Evolutionary conservation across 2,113 vertebrate genomes (phyloP).

Genomic region (Leptobrachium leishanense): DNA sequence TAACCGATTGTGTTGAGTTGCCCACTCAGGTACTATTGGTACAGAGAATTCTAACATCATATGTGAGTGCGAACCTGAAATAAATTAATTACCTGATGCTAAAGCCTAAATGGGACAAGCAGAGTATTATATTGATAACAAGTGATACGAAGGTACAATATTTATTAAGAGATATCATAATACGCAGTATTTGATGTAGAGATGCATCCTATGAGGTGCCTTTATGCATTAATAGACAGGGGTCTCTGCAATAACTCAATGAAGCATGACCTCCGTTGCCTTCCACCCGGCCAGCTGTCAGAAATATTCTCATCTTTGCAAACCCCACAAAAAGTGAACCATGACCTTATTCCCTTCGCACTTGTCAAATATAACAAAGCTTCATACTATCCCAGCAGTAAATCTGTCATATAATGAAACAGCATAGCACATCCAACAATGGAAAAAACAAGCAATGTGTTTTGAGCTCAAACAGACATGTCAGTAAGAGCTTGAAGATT

Average conservation of each 20-base stretch:
- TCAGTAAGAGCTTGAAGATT: neutral
- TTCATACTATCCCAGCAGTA: neutral
- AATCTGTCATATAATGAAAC: neutral
- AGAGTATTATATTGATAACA: no score
- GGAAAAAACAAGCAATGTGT: constrained; percentile 3
- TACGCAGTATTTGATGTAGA: neutral
- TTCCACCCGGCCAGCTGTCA: neutral
- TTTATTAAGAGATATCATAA: neutral
- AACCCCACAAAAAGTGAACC: neutral
- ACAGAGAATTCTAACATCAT: no score
- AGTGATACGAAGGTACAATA: no score
- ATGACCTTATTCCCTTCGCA: constrained; percentile 10
- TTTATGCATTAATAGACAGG: neutral
- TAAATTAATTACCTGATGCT: no score
- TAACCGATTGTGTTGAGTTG: no score
- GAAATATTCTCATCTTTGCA: constrained; percentile 22
- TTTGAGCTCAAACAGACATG: constrained; percentile 8
- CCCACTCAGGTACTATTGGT: no score
- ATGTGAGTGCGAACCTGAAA: no score
- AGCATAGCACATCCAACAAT: constrained; percentile 1
- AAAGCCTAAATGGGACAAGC: no score
- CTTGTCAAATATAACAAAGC: neutral
- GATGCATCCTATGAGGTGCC: neutral
- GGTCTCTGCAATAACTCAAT: neutral
- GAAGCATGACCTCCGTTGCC: constrained; percentile 1